Percentiles rank a stretch among this genome's conserved stretches.
Evolutionary conservation across 2,888 invertebrate species (phyloP).

Genomic region (Hirtodrosophila duncani): DNA sequence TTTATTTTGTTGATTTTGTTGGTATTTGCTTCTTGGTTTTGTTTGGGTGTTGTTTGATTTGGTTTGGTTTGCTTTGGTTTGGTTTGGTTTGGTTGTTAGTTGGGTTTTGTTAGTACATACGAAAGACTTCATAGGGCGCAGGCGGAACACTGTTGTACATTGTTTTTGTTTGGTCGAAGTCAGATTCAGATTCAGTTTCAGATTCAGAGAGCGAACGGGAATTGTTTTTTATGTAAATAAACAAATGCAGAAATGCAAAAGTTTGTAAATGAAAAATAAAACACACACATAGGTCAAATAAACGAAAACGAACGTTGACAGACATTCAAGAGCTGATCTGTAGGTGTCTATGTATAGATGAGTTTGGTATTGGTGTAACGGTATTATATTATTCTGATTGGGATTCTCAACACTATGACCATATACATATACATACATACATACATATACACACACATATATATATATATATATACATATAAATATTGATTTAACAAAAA

Average conservation of each 20-base stretch:
- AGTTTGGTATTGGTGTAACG: slow-evolving; percentile 64
- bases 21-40: slow-evolving; percentile 31
- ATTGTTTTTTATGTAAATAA: slow-evolving; percentile 72
- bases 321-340: slow-evolving; percentile 64
- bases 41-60: slow-evolving; percentile 31
- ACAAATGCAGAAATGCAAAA: slow-evolving; percentile 69
- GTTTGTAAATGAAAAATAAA: slow-evolving; percentile 70
- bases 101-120: slow-evolving; percentile 76
- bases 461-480: slow-evolving; percentile 22
- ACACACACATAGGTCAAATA: slow-evolving; percentile 67
- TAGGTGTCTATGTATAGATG: slow-evolving; percentile 57
- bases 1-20: no score
- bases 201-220: slow-evolving; percentile 61
- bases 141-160: slow-evolving; percentile 75
- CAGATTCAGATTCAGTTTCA: slow-evolving; percentile 35
- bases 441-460: slow-evolving; percentile 22
- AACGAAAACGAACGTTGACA: slow-evolving; percentile 63
- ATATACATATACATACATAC: slow-evolving; percentile 31
- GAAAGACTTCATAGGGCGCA: slow-evolving; percentile 79
- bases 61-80: slow-evolving; percentile 22
- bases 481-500: slow-evolving; percentile 14
- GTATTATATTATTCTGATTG: slow-evolving; percentile 47
- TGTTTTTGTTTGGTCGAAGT: slow-evolving; percentile 20
- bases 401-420: slow-evolving; percentile 59
- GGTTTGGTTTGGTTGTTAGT: slow-evolving; percentile 25